Evolutionary conservation across 1,140 invertebrate species (phyloP), one percentile per base, ranked within the genome.

Genomic region (Tetranychus cinnabarinus): DNA sequence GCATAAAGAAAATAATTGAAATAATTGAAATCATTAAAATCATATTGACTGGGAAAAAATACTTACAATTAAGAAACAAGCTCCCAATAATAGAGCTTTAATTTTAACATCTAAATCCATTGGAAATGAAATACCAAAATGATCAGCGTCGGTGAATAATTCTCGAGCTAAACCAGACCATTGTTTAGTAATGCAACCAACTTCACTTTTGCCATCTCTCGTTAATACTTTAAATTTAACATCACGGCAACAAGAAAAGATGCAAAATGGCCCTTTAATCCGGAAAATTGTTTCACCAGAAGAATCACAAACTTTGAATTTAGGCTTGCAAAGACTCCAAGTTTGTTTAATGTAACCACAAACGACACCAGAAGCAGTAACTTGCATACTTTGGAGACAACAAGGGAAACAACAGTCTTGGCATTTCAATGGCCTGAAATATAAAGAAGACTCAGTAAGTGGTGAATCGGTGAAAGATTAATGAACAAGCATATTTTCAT

Each of bases 251-350:
- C 86, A 77, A 52, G 79, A 81, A 67, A 78, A 82, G 0, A 82
- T 84, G 71, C 83, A 87, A 47, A 85, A 71, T 0, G 89, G 88
- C 4, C 88, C 88, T 70, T 86, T 81, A 65, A 95, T 85, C 61
- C 75, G 77, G 23, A 92, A 72, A 78, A 91, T 81, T 0, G 79
- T 46, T 35, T 42, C 15, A 10, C 62, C 61, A 6, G 62, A 12
- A 15, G 45, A 62, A 46, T 62, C 33, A 23, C 63, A 12, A 4
- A 62, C n/a, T 13, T 4, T 47, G 42, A 86, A 92, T 39, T 78
- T 78, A 2, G 88, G 86, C 52, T 77, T 78, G 67, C 80, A 82
- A 48, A 87, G 73, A 59, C 80, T 85, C 86, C 86, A 91, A 62
- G 87, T 79, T 76, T 95, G 86, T 63, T 83, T 78, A 6, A 93